Evolutionary conservation across 35 echinoderm and acorn worm species (phyloP).

Genomic region (Patiria miniata): DNA sequence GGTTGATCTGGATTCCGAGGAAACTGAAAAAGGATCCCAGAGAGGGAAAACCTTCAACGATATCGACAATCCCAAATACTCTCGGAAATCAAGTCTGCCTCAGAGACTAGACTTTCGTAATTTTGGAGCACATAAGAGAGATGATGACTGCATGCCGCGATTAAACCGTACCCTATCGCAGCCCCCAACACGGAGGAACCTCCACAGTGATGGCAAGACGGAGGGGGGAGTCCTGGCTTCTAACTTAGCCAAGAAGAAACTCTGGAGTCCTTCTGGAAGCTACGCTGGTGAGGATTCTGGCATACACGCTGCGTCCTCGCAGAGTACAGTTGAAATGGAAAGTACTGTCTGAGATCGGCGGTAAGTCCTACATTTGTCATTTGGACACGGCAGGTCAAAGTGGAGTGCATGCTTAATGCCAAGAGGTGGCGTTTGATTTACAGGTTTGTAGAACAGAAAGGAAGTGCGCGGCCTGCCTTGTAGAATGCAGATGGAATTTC

Average conservation of each 20-base stretch:
- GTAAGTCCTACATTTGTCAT: background rate
- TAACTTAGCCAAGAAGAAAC: background rate
- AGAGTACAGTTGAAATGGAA: conserved; percentile 22
- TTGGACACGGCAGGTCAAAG: no score
- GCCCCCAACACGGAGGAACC: background rate
- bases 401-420: no score
- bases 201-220: background rate
- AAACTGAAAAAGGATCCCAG: background rate
- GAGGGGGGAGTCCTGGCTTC: background rate
- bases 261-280: background rate
- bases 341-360: background rate
- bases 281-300: background rate
- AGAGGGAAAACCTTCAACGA: background rate
- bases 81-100: background rate
- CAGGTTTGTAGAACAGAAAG: no score
- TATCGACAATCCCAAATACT: background rate
- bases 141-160: no score
- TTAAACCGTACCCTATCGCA: background rate
- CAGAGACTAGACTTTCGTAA: background rate
- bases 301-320: background rate
- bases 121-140: no score
- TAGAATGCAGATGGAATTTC: no score
- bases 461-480: no score
- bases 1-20: background rate
- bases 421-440: no score